Evolutionary conservation across 2,888 invertebrate species (phyloP).

Genomic region (Linyphia triangularis): DNA sequence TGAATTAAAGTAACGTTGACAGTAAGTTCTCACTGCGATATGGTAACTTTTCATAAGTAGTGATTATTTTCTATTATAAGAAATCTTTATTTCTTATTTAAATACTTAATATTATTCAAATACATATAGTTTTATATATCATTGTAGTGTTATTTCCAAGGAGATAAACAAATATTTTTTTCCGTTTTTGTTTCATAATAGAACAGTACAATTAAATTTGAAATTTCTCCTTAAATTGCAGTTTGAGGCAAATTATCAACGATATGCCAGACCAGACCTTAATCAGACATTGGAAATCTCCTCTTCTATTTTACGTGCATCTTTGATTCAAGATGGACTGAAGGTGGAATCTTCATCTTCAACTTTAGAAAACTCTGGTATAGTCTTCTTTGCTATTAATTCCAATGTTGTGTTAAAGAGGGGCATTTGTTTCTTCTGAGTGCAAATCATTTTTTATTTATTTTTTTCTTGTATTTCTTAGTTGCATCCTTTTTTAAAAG

Average conservation of each 20-base stretch:
- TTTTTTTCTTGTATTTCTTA: no score
- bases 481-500: no score
- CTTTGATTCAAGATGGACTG: conserved; percentile 79
- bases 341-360: conserved; percentile 68
- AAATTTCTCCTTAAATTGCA: neutral
- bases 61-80: no score
- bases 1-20: no score
- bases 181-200: neutral
- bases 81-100: no score
- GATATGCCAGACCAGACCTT: conserved; percentile 69
- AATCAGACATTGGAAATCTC: conserved; percentile 48
- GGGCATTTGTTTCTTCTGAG: no score
- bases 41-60: no score
- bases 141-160: neutral
- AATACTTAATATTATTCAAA: neutral
- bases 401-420: no score
- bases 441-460: no score
- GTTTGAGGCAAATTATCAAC: conserved; percentile 59
- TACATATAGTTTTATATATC: neutral
- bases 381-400: no score
- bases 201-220: neutral
- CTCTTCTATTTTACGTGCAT: conserved; percentile 78
- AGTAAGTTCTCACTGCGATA: no score
- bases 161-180: no score
- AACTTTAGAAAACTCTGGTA: conserved; percentile 52